These are phyloP conservation scores for Nettapus auritus DNA, from an alignment of 2,113 vertebrate species.

Conservation along the genomic window DNA sequence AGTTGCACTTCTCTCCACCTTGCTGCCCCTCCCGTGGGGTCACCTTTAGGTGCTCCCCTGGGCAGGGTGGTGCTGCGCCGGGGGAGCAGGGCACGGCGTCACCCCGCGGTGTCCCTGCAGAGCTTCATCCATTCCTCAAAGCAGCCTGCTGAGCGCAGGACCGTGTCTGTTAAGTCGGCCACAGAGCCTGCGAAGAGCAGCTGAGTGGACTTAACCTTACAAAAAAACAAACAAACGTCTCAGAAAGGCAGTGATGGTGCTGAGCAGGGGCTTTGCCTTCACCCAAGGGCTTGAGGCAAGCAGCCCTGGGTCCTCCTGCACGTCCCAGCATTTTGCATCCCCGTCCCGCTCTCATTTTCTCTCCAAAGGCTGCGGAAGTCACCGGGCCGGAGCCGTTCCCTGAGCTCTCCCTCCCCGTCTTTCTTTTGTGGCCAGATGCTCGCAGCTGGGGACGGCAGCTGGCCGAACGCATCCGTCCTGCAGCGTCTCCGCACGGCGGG, in stretches of 20 bases:
- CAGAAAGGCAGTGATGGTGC: not conserved
- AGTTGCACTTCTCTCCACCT: not conserved
- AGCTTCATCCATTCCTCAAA: not conserved
- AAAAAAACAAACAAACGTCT: not conserved
- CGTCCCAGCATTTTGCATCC: not conserved
- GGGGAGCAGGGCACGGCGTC: not conserved
- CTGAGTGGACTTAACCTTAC: conserved; percentile 18
- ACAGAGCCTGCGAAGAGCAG: not conserved
- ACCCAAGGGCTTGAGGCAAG: not conserved
- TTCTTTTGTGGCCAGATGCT: not conserved
- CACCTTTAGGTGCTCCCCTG: too few relatives aligned
- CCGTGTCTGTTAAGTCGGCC: not conserved
- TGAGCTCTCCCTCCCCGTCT: not conserved
- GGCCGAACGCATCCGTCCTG: not conserved
- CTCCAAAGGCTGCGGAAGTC: not conserved
- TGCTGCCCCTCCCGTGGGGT: too few relatives aligned
- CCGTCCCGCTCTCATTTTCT: not conserved
- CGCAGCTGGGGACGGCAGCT: not conserved
- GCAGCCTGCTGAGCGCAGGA: not conserved
- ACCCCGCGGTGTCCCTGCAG: not conserved
- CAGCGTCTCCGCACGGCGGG: not conserved
- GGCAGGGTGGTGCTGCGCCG: not conserved
- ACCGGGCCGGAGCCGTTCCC: not conserved
- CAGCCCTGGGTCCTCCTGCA: not conserved
- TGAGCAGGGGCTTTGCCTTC: conserved; percentile 7